A percentile compares a stretch with the other conserved stretches of the same genome.
Evolutionary conservation across 2,113 vertebrate species (phyloP).

Genomic region (Pungitius pungitius): DNA sequence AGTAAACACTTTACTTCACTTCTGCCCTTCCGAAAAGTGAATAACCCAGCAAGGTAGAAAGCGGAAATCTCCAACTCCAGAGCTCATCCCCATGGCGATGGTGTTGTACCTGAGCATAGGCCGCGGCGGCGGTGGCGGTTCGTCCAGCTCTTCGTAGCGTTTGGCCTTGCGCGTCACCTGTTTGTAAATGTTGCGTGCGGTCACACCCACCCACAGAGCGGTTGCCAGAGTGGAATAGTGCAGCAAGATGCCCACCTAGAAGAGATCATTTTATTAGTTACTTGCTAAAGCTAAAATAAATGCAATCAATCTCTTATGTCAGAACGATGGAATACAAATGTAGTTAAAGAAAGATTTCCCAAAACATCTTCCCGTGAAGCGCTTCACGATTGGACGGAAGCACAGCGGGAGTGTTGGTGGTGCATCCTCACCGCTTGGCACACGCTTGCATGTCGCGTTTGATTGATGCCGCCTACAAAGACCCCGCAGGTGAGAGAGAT

Average conservation of each 20-base stretch:
- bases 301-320: not conserved
- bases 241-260: constrained; percentile 93
- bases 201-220: constrained; percentile 94
- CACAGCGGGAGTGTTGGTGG: not conserved
- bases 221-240: constrained; percentile 97
- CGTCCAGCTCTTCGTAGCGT: constrained; percentile 92
- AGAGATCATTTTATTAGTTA: not conserved
- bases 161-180: constrained; percentile 95
- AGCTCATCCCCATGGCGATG: not conserved
- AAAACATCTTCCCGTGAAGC: not conserved
- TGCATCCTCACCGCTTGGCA: constrained; percentile 93
- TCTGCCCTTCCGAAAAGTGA: too few species aligned
- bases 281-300: not conserved
- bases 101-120: constrained; percentile 92
- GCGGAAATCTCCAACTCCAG: not conserved
- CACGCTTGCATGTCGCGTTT: constrained; percentile 87
- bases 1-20: not conserved
- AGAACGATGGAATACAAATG: not conserved
- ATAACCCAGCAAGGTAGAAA: not conserved
- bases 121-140: constrained; percentile 91
- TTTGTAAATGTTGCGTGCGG: constrained; percentile 97
- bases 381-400: not conserved
- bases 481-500: constrained; percentile 91
- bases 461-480: constrained; percentile 93
- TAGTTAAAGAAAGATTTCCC: constrained; percentile 11